These are phyloP conservation scores for Drosophila rubida DNA, from an alignment of 2,888 invertebrate genomes.

Conservation along the genomic window DNA sequence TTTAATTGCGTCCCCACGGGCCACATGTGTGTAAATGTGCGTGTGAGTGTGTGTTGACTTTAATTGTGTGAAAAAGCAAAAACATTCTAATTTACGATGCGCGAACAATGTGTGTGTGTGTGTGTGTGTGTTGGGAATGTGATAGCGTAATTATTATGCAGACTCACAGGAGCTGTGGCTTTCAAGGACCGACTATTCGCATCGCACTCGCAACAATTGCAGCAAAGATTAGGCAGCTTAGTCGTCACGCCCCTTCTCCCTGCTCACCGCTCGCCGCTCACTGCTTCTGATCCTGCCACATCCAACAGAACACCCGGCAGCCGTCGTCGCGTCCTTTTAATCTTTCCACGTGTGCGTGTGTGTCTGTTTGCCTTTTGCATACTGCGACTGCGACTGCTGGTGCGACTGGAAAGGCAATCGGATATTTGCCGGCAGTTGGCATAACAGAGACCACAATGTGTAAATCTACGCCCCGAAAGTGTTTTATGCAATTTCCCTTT, in stretches of 20 bases:
- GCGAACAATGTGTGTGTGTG: conserved; percentile 57
- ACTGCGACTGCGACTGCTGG: conserved; percentile 18
- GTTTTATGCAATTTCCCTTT: conserved; percentile 69
- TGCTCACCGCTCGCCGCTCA: not conserved
- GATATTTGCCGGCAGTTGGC: conserved; percentile 42
- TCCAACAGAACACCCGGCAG: not conserved
- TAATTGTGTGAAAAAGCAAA: conserved; percentile 80
- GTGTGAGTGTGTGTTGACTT: conserved; percentile 67
- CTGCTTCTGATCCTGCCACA: conserved; percentile 6
- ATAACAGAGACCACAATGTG: conserved; percentile 36
- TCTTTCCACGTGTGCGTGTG: conserved; percentile 39
- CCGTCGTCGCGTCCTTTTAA: conserved; percentile 51
- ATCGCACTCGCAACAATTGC: conserved; percentile 58
- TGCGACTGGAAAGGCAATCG: conserved; percentile 23
- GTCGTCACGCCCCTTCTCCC: conserved; percentile 44
- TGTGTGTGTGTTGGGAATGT: conserved; percentile 59
- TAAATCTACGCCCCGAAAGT: conserved; percentile 42
- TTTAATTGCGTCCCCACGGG: conserved; percentile 70
- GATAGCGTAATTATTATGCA: conserved; percentile 80
- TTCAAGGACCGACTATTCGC: conserved; percentile 7
- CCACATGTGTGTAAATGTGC: conserved; percentile 35
- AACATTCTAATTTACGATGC: conserved; percentile 79
- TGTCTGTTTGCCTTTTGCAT: conserved; percentile 54
- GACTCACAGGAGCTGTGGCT: conserved; percentile 13
- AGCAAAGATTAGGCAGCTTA: conserved; percentile 73